phyloP scores from a whole-genome alignment of 2,888 invertebrate genomes.

The Zootermopsis nevadensis region DNA sequence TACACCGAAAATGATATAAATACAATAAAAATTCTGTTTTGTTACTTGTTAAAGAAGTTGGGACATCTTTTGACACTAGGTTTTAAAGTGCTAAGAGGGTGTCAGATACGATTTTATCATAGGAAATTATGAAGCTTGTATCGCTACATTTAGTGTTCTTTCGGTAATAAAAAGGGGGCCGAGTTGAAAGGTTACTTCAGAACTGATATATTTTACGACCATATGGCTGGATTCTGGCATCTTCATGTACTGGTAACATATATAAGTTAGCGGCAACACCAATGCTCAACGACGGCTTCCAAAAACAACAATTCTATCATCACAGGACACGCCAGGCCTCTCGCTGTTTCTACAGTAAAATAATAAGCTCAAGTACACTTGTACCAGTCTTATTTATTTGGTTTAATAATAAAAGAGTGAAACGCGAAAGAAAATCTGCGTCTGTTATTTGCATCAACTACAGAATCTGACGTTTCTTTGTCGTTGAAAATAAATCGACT shows the following conservation, averaged over 20 bases:
- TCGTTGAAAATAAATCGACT: not conserved
- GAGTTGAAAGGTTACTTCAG: not conserved
- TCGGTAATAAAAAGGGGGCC: too few relatives aligned
- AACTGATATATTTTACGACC: not conserved
- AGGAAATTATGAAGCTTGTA: too few relatives aligned
- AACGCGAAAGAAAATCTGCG: not conserved
- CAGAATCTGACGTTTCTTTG: not conserved
- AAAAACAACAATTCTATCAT: not conserved
- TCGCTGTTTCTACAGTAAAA: not conserved
- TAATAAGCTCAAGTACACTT: not conserved
- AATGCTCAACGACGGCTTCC: not conserved
- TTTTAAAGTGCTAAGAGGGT: too few relatives aligned
- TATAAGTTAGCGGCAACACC: not conserved
- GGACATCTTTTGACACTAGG: too few relatives aligned
- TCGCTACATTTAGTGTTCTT: too few relatives aligned
- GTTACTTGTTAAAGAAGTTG: too few relatives aligned
- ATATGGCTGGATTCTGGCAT: not conserved
- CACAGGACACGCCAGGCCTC: not conserved
- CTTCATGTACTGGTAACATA: not conserved
- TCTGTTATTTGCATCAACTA: not conserved
- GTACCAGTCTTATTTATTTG: not conserved
- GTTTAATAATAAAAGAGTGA: conserved; percentile 8
- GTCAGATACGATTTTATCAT: too few relatives aligned
- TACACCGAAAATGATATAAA: too few relatives aligned
- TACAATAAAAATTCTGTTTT: too few relatives aligned